Base-by-base conservation (phyloP, 2,113 vertebrate genomes). In the Neofelis nebulosa region DNA sequence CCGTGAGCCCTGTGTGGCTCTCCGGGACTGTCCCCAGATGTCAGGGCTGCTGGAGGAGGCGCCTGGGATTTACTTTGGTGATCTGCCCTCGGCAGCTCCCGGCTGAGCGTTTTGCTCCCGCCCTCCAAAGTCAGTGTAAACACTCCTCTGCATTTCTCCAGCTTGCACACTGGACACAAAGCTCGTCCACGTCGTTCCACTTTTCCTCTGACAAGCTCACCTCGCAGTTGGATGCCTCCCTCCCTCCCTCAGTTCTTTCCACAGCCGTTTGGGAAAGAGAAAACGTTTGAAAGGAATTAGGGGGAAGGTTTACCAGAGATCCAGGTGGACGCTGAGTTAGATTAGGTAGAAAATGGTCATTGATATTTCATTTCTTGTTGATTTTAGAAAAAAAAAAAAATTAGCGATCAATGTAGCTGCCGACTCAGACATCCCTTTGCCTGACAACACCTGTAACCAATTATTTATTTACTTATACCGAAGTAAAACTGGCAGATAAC, bases 321-420 rank as follows among this genome's bases (percentile, higher is more conserved):
- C 68, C 73, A 82, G 52, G 21, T 25, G 52, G n/a, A 84, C 63
- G 13, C 73, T 52, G 83, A 63, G 55, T 73, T 83, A 86, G 81
- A 82, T 92, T 33, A 76, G 55, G 36, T 83, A 97, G 80, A 76
- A 97, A 73, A 19, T 61, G 4, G 80, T 84, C 90, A 84, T 92
- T 89, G 90, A 57, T 83, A 52, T 63, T 73, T 63, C 4, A 0
- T 33, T 79, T 23, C 79, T 90, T 41, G 91, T 92, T 87, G 36
- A 78, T 76, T 89, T 92, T 80, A n/a, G 45, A 8, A n/a, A 23
- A 57, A 66, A 91, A 73, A 74, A 33, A 33, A 94, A 78, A 66
- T 52, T 33, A 78, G 45, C 41, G 27, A 82, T 41, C 86, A 86
- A 5, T 21, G 25, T 38, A 63, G 36, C 15, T 73, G 66, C 61